Percentiles rank a stretch among this genome's conserved stretches.
phyloP scores from a whole-genome alignment of 2,113 vertebrate genomes.

The Nibea albiflora region DNA sequence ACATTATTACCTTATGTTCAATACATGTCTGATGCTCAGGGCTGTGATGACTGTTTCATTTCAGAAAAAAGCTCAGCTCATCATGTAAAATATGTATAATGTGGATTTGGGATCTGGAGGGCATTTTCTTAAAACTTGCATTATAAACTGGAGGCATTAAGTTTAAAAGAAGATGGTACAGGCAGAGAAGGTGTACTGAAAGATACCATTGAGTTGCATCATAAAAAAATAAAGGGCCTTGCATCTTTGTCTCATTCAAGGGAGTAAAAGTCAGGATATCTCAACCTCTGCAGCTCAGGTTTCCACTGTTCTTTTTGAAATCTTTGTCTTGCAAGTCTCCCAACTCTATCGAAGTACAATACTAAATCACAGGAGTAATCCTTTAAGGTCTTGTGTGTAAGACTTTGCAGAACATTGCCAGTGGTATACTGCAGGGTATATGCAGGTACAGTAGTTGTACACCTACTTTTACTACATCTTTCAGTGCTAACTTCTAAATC shows the following conservation, averaged over 20 bases:
- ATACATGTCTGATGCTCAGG: not conserved
- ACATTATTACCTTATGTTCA: not conserved
- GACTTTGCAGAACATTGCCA: too few species aligned
- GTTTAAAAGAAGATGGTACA: not conserved
- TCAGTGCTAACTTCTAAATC: too few species aligned
- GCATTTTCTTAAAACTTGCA: not conserved
- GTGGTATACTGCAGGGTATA: too few species aligned
- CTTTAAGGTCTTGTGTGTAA: too few species aligned
- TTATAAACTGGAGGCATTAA: not conserved
- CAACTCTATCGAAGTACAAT: not conserved
- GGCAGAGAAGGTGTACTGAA: not conserved
- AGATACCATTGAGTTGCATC: not conserved
- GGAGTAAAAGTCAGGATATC: not conserved
- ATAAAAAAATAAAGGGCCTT: not conserved
- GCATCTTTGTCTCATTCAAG: not conserved
- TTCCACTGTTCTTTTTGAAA: not conserved
- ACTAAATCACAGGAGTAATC: not conserved
- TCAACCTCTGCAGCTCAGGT: not conserved
- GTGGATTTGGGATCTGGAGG: not conserved
- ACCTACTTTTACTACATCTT: too few species aligned
- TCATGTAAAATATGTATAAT: not conserved
- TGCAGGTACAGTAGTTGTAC: too few species aligned
- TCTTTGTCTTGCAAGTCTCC: not conserved
- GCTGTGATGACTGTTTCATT: not conserved
- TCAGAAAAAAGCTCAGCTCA: not conserved